Percentiles rank a stretch among this genome's conserved stretches.
phyloP scores from a whole-genome alignment of 2,113 vertebrate genomes.

The Zosterops hypoxanthus region DNA sequence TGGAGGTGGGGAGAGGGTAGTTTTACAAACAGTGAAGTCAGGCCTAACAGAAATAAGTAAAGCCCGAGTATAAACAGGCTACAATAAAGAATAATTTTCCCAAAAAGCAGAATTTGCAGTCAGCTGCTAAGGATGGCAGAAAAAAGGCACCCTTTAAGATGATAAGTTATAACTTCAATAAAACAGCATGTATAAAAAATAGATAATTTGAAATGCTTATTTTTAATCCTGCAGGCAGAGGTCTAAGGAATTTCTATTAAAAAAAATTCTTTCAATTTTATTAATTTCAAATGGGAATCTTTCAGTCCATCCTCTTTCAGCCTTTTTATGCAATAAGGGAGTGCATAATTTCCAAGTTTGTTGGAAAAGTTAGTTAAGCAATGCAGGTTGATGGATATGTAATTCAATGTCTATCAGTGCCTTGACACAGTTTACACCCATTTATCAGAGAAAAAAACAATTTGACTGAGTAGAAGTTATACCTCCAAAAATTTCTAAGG shows the following conservation, averaged over 20 bases:
- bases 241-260: background rate
- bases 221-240: background rate
- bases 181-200: background rate
- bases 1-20: accelerated
- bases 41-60: background rate
- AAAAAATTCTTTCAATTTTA: accelerated
- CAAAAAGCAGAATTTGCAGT: background rate
- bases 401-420: background rate
- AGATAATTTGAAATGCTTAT: background rate
- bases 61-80: background rate
- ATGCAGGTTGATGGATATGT: background rate
- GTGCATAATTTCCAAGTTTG: background rate
- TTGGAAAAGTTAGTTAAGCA: background rate
- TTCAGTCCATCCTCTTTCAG: background rate
- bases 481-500: background rate
- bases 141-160: background rate
- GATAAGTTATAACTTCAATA: background rate
- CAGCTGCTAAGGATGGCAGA: background rate
- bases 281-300: background rate
- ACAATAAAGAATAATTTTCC: background rate
- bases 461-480: background rate
- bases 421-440: background rate
- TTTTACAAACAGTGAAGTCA: background rate
- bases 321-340: background rate
- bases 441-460: background rate